phyloP scores from a whole-genome alignment of 2,113 vertebrate genomes.

The Ceyx melanurus region DNA sequence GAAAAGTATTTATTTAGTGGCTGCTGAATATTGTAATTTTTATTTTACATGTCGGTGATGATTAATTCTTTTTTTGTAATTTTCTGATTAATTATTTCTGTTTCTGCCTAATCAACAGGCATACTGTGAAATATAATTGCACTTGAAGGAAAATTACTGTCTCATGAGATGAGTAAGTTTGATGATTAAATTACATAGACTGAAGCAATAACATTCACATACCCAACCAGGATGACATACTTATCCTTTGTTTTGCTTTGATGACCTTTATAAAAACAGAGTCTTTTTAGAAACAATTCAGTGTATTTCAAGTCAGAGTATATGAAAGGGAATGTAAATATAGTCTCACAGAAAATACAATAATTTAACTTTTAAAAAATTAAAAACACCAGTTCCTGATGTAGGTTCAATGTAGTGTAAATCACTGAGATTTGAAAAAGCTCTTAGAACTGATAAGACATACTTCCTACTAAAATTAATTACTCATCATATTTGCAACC shows the following conservation, averaged over 20 bases:
- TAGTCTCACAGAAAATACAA: background rate
- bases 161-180: slow-evolving; percentile 82
- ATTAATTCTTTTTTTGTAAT: slow-evolving; percentile 88
- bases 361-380: background rate
- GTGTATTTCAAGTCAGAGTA: background rate
- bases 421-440: background rate
- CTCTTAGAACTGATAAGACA: background rate
- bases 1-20: slow-evolving; percentile 84
- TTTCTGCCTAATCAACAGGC: slow-evolving; percentile 85
- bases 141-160: slow-evolving; percentile 82
- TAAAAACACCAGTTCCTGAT: background rate
- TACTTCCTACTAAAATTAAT: background rate
- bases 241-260: slow-evolving; percentile 44
- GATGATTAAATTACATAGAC: slow-evolving; percentile 85
- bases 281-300: slow-evolving; percentile 4
- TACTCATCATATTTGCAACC: background rate
- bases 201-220: slow-evolving; percentile 77
- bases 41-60: slow-evolving; percentile 77
- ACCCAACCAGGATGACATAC: slow-evolving; percentile 13
- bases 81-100: slow-evolving; percentile 86
- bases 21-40: slow-evolving; percentile 78
- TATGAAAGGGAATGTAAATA: background rate
- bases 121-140: slow-evolving; percentile 83
- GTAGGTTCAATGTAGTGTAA: background rate
- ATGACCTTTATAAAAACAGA: slow-evolving; percentile 35